These are phyloP conservation scores for Channallabes apus DNA, from an alignment of 2,797 vertebrate genomes.

Conservation along the genomic window DNA sequence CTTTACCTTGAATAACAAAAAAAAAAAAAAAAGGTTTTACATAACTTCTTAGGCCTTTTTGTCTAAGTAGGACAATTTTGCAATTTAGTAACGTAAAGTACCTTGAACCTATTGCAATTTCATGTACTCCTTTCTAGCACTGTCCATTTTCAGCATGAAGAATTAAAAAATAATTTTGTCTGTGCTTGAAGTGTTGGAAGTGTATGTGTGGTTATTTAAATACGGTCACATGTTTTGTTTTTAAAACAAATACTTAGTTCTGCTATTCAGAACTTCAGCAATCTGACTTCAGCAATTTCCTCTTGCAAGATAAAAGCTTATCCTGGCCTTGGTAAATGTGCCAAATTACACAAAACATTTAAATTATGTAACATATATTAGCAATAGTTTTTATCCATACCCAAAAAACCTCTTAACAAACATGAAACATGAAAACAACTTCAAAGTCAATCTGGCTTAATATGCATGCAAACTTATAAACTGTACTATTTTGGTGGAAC, in stretches of 20 bases:
- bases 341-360: background rate
- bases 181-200: background rate
- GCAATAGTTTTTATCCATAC: background rate
- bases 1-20: background rate
- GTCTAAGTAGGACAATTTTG: background rate
- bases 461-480: background rate
- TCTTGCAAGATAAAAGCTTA: background rate
- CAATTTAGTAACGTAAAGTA: constrained; percentile 22
- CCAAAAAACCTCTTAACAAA: background rate
- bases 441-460: background rate
- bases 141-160: constrained; percentile 24
- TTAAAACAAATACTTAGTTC: background rate
- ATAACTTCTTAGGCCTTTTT: constrained; percentile 15
- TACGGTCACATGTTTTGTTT: background rate
- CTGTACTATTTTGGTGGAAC: background rate
- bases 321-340: background rate
- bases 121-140: constrained; percentile 29
- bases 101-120: constrained; percentile 25
- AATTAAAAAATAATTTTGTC: constrained; percentile 39
- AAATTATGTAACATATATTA: background rate
- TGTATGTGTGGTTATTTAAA: constrained; percentile 34
- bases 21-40: constrained; percentile 5
- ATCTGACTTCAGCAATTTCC: constrained; percentile 8
- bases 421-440: background rate
- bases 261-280: too few relatives aligned